Conservation (phyloP, 64 coral and sea anemone genomes). For the Exaiptasia diaphana region DNA sequence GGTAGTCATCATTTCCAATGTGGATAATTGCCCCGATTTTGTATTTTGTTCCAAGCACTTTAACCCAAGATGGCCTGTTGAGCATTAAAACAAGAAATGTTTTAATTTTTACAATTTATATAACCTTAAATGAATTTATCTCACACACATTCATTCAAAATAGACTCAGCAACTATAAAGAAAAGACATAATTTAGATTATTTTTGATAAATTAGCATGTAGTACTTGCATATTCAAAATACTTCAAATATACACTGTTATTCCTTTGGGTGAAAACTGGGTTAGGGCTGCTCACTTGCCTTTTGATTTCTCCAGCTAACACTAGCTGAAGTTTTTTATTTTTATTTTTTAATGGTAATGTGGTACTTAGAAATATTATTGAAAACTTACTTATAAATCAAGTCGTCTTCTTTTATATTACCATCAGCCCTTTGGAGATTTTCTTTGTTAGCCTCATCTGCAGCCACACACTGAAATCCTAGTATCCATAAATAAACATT, state of each 20-base stretch:
- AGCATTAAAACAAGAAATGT: neutral
- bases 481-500: neutral
- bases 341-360: neutral
- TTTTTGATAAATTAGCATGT: too few relatives aligned
- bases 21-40: slow-evolving; percentile 12
- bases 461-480: slow-evolving; percentile 9
- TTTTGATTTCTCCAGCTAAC: too few relatives aligned
- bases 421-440: slow-evolving; percentile 23
- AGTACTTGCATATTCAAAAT: too few relatives aligned
- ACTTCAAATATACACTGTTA: too few relatives aligned
- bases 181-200: too few relatives aligned
- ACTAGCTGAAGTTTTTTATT: neutral
- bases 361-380: neutral
- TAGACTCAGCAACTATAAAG: too few relatives aligned
- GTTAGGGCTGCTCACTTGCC: too few relatives aligned
- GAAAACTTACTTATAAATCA: slow-evolving; percentile 31
- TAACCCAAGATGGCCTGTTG: neutral
- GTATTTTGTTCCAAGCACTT: slow-evolving; percentile 29
- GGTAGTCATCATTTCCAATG: slow-evolving; percentile 1
- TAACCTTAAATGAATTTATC: too few relatives aligned
- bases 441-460: neutral
- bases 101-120: neutral
- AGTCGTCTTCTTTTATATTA: neutral
- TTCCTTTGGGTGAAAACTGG: too few relatives aligned
- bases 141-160: too few relatives aligned